A percentile compares a stretch with the other conserved stretches of the same genome.
Evolutionary conservation across 2,888 invertebrate species (phyloP).

Genomic region (Drosophila nr. medialis): DNA sequence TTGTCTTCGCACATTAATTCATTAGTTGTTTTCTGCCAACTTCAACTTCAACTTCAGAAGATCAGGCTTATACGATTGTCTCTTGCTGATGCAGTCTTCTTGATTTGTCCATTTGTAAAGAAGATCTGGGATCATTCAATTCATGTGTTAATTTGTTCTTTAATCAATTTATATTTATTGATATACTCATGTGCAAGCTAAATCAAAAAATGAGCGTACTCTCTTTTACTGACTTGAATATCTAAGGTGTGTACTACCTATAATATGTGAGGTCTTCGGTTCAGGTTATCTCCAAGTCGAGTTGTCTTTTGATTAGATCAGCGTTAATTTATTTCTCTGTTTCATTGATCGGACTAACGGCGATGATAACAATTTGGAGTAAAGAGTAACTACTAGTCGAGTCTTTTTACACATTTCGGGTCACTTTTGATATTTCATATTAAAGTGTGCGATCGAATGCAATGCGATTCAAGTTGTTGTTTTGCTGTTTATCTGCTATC

Average conservation of each 20-base stretch:
- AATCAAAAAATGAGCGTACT: no score
- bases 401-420: neutral
- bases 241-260: neutral
- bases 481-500: conserved; percentile 37
- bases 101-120: neutral
- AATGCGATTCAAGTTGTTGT: conserved; percentile 60
- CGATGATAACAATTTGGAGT: neutral
- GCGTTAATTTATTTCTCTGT: no score
- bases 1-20: no score
- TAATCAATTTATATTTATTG: neutral
- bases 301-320: neutral
- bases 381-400: neutral
- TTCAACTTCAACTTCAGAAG: no score
- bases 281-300: neutral
- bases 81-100: neutral
- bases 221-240: neutral
- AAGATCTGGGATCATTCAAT: neutral
- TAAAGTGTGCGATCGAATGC: conserved; percentile 25
- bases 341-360: neutral
- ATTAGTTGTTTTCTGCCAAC: no score
- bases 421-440: conserved; percentile 33
- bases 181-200: neutral
- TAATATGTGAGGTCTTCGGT: neutral
- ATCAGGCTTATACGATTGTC: neutral
- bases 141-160: neutral